A percentile compares a stretch with the other conserved stretches of the same genome.
These are phyloP conservation scores for Nipponacmea schrenckii DNA, from an alignment of 2,888 invertebrate genomes.

Conservation along the genomic window DNA sequence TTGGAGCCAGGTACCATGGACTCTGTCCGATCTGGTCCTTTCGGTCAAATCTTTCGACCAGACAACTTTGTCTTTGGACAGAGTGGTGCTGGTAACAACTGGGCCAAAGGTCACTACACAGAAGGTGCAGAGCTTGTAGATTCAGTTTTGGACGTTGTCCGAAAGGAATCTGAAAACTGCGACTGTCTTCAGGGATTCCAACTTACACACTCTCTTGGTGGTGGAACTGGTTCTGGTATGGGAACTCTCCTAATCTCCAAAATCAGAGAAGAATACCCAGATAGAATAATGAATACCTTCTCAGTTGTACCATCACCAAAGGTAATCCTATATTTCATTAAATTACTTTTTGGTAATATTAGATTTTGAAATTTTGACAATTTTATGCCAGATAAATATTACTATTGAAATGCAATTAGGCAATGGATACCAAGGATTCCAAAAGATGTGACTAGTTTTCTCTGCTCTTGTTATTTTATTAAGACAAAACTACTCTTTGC, in stretches of 20 bases:
- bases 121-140: not conserved
- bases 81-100: slow-evolving; percentile 1
- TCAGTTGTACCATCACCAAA: slow-evolving; percentile 1
- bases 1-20: slow-evolving; percentile 3
- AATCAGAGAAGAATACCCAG: slow-evolving; percentile 3
- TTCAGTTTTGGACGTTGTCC: not conserved
- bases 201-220: slow-evolving; percentile 2
- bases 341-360: no score
- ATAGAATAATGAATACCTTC: slow-evolving; percentile 2
- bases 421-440: no score
- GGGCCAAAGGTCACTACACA: slow-evolving; percentile 7
- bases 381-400: no score
- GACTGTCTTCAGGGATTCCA: slow-evolving; percentile 1
- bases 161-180: not conserved
- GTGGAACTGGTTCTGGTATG: slow-evolving; percentile 4
- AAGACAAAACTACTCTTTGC: no score
- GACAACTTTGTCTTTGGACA: slow-evolving; percentile 6
- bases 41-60: not conserved
- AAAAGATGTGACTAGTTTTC: no score
- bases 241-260: not conserved
- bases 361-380: no score
- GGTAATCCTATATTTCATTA: not conserved
- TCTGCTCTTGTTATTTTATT: no score
- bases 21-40: not conserved
- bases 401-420: no score